These are phyloP conservation scores for Zosterops japonicus DNA, from an alignment of 2,113 vertebrate genomes.

Conservation along the genomic window DNA sequence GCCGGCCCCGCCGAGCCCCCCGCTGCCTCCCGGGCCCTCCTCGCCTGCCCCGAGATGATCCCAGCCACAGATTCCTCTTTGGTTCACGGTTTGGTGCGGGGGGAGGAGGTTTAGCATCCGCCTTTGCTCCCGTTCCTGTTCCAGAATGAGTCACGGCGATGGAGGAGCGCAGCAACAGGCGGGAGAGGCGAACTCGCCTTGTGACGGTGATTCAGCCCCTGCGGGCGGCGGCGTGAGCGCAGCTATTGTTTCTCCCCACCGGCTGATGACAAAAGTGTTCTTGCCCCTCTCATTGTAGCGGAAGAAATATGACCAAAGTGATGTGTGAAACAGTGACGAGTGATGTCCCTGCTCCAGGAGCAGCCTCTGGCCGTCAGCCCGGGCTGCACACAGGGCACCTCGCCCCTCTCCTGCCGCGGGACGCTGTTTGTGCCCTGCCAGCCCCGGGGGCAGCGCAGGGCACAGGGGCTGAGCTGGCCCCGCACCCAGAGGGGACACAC, in stretches of 20 bases:
- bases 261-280: background rate
- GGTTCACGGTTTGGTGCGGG: background rate
- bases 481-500: rapidly evolving
- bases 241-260: conserved; percentile 22
- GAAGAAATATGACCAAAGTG: background rate
- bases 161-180: conserved; percentile 10
- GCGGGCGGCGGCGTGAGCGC: background rate
- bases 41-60: background rate
- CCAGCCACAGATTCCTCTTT: background rate
- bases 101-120: background rate
- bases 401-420: background rate
- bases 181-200: background rate
- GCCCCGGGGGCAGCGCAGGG: background rate
- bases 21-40: background rate
- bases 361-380: background rate
- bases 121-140: background rate
- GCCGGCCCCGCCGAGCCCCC: background rate
- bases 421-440: rapidly evolving
- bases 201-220: conserved; percentile 53
- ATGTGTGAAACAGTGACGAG: background rate
- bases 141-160: background rate
- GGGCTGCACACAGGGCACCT: background rate
- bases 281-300: background rate
- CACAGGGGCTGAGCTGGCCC: rapidly evolving
- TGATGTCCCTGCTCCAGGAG: background rate